Evolutionary conservation across 2,888 invertebrate species (phyloP), one percentile per base, ranked within the genome.

Genomic region (Entomobrya multifasciata): DNA sequence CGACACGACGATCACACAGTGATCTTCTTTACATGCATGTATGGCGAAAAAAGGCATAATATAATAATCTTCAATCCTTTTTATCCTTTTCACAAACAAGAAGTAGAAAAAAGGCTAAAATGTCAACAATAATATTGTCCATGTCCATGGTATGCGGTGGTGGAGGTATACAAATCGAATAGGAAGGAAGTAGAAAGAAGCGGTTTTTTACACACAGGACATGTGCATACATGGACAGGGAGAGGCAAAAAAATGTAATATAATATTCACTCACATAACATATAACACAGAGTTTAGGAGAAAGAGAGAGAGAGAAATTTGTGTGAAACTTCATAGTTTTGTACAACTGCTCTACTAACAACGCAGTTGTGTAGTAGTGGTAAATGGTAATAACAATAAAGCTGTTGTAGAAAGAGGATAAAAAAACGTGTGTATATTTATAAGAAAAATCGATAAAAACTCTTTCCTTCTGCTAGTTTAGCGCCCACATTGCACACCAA

Each of bases 91-190:
- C 49, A n/a, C 41, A 17, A 72, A 49, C 70, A 65, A 65, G n/a
- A 65, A 72, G 41, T n/a, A 49, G 70, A 44, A 44, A 78, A 62
- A 78, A 78, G 62, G 78, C 62, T 62, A 65, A 79, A 79, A 79
- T 79, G 79, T 79, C 79, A 74, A 74, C 74, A 74, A 74, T 74
- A 74, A 74, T 74, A 74, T 74, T 74, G 74, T 30, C 74, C 74
- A 27, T 74, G 67, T 30, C 30, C 52, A 27, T 72, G 25, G 70
- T 44, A 11, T 10, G 22, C 11, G 4, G 20, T 52, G 22, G 27
- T 30, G 27, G 25, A 36, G 52, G 4, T 36, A 36, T 36, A 36
- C 36, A 36, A 36, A 36, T 36, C 5, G 36, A 36, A 36, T 36
- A 36, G 36, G 36, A 36, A 52, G 49, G 74, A 74, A 65, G 65